Conservation (phyloP, 2,113 vertebrate genomes). For the Ameiurus melas region DNA sequence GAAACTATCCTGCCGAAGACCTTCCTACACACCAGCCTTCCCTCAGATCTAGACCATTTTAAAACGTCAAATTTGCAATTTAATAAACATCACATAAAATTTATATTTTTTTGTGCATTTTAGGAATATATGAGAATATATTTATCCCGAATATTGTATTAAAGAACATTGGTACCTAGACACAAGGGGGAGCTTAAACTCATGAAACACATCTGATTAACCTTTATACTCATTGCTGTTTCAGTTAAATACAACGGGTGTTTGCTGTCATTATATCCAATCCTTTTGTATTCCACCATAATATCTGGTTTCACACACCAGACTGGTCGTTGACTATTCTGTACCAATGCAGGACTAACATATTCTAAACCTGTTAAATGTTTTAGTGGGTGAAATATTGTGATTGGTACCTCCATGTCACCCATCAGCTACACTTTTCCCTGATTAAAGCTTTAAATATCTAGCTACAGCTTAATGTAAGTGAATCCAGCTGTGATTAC, state of each 20-base stretch:
- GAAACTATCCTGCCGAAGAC: background rate
- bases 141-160: background rate
- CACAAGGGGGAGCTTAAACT: background rate
- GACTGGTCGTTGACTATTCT: background rate
- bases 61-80: background rate
- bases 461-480: background rate
- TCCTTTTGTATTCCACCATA: background rate
- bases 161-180: background rate
- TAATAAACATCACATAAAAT: background rate
- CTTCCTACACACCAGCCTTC: background rate
- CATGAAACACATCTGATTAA: background rate
- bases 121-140: background rate
- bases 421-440: background rate
- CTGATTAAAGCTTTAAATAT: background rate
- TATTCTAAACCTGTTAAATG: background rate
- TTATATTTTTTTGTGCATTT: background rate
- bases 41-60: background rate
- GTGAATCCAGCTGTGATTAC: slow-evolving; percentile 53
- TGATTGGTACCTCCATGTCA: background rate
- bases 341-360: background rate
- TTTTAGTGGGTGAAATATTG: background rate
- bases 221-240: background rate
- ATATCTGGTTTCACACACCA: background rate
- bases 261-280: background rate
- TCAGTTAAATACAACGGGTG: background rate